Percentiles rank a stretch among this genome's conserved stretches.
Evolutionary conservation across 1,140 invertebrate genomes (phyloP).

Genomic region (Aphelinus certus): DNA sequence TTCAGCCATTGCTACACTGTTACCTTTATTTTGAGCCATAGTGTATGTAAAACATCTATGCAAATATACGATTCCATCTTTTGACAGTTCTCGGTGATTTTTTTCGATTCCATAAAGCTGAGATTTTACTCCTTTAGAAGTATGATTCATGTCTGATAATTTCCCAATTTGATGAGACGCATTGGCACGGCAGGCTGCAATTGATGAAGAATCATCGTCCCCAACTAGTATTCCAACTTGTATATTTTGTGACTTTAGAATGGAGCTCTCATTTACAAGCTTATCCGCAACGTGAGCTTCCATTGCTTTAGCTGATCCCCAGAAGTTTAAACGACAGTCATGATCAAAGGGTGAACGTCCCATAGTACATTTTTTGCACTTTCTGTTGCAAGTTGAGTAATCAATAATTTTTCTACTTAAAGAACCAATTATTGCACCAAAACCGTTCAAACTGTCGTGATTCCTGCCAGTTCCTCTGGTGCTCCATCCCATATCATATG

Average conservation of each 20-base stretch:
- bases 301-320: not conserved
- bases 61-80: conserved; percentile 38
- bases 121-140: conserved; percentile 22
- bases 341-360: not conserved
- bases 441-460: too few relatives aligned
- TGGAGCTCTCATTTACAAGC: conserved; percentile 31
- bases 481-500: conserved; percentile 26
- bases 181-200: conserved; percentile 20
- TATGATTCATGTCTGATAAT: conserved; percentile 35
- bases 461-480: not conserved
- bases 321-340: too few relatives aligned
- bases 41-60: conserved; percentile 38
- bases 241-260: not conserved
- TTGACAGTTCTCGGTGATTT: conserved; percentile 30
- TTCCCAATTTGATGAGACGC: conserved; percentile 14
- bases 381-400: conserved; percentile 7
- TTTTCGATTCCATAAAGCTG: conserved; percentile 31
- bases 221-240: too few relatives aligned
- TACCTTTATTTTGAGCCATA: conserved; percentile 38
- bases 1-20: conserved; percentile 28
- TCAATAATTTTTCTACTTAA: not conserved
- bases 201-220: conserved; percentile 37
- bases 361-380: conserved; percentile 18
- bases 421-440: too few relatives aligned
- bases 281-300: conserved; percentile 13